Evolutionary conservation across 2,797 vertebrate genomes (phyloP).

Genomic region (Channallabes apus): DNA sequence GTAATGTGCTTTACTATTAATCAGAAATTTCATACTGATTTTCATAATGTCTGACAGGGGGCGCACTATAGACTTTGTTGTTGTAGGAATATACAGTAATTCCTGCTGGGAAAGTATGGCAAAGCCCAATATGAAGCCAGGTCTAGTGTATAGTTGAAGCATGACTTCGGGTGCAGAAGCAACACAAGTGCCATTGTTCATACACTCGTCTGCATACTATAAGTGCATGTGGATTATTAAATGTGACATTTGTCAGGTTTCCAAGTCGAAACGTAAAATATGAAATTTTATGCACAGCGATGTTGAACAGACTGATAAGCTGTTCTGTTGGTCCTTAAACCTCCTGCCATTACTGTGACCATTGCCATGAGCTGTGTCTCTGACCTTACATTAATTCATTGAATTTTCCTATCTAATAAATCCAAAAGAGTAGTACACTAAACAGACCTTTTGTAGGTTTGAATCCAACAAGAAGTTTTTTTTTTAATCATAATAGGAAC

Average conservation of each 20-base stretch:
- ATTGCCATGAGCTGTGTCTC: background rate
- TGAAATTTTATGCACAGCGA: background rate
- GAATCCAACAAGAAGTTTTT: background rate
- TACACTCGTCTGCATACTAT: background rate
- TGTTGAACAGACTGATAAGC: background rate
- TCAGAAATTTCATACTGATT: background rate
- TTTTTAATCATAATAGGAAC: background rate
- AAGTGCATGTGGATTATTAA: background rate
- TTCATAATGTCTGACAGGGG: background rate
- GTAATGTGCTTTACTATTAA: background rate
- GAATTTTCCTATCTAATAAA: background rate
- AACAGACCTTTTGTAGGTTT: background rate
- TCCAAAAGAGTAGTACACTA: background rate
- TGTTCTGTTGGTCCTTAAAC: background rate
- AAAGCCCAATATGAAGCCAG: background rate
- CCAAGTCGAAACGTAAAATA: background rate
- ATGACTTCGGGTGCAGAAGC: background rate
- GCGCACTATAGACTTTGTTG: background rate
- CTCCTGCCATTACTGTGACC: background rate
- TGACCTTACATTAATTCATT: background rate
- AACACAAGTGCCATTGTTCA: conserved; percentile 13
- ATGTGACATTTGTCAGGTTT: background rate
- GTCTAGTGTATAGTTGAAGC: background rate
- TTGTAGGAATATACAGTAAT: background rate
- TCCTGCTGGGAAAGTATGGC: background rate